phyloP scores from a whole-genome alignment of 2,888 invertebrate species.

The Calliopum simillimum region DNA sequence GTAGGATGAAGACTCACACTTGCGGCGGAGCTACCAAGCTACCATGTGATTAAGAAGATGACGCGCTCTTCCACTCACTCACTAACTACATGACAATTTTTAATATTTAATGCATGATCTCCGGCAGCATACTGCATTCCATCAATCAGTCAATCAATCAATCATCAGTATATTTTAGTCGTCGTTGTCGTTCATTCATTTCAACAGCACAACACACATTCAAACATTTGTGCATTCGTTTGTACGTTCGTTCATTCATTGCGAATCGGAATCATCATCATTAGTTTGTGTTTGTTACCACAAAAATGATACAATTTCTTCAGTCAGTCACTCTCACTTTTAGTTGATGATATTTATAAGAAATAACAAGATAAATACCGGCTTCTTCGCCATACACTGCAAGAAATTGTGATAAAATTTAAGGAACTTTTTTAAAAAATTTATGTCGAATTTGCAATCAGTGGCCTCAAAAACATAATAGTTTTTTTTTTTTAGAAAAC shows the following conservation, averaged over 20 bases:
- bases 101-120: conserved; percentile 13
- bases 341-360: conserved; percentile 35
- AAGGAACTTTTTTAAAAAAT: no score
- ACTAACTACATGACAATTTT: not conserved
- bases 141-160: conserved; percentile 21
- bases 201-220: not conserved
- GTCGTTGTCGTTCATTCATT: not conserved
- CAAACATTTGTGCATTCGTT: conserved; percentile 29
- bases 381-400: conserved; percentile 29
- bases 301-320: conserved; percentile 65
- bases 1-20: no score
- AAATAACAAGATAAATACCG: conserved; percentile 11
- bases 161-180: conserved; percentile 10
- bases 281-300: conserved; percentile 20
- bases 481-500: no score
- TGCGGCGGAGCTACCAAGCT: not conserved
- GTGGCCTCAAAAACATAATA: no score
- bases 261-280: conserved; percentile 38
- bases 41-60: not conserved
- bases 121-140: conserved; percentile 14
- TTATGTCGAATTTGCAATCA: no score
- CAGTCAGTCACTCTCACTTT: conserved; percentile 66
- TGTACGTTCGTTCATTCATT: conserved; percentile 37
- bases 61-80: no score
- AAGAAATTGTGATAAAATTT: not conserved